Conservation (phyloP, 2,888 invertebrate species). For the Mythimna impura region DNA sequence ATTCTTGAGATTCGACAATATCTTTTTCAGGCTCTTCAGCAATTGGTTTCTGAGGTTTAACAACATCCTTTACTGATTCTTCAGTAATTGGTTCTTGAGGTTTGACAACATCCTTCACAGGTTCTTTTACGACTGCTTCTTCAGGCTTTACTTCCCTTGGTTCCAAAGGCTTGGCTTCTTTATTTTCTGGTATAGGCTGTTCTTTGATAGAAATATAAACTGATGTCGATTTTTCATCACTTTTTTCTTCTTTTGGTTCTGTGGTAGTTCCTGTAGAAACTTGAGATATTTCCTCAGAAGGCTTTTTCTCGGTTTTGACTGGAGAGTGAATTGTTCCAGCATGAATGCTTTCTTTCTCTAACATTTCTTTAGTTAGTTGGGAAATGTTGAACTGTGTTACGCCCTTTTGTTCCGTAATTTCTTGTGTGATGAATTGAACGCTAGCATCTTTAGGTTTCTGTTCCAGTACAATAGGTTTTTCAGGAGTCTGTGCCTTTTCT, state of each 20-base stretch:
- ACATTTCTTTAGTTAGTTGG: slow-evolving; percentile 65
- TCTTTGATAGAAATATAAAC: slow-evolving; percentile 50
- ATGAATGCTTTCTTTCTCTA: slow-evolving; percentile 68
- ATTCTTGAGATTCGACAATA: not conserved
- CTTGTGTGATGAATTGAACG: slow-evolving; percentile 32
- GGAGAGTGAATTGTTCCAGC: slow-evolving; percentile 33
- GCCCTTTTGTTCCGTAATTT: slow-evolving; percentile 35
- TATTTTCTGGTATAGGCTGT: slow-evolving; percentile 26
- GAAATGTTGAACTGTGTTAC: slow-evolving; percentile 54
- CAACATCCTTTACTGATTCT: too few relatives aligned
- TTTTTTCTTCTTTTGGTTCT: slow-evolving; percentile 25
- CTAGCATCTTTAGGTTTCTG: slow-evolving; percentile 32
- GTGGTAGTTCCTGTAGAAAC: slow-evolving; percentile 5
- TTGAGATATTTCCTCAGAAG: slow-evolving; percentile 13
- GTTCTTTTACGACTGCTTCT: not conserved
- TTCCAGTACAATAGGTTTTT: not conserved
- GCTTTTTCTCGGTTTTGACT: slow-evolving; percentile 30
- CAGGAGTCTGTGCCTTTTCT: slow-evolving; percentile 13
- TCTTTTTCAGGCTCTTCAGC: not conserved
- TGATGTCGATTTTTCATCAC: slow-evolving; percentile 24
- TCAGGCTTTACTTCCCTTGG: slow-evolving; percentile 14
- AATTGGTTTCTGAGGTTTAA: too few relatives aligned
- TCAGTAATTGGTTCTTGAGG: too few relatives aligned
- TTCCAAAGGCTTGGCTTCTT: slow-evolving; percentile 1
- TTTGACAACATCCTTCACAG: too few relatives aligned